Base-by-base conservation (phyloP, 1,140 invertebrate genomes). In the Dendroctonus ponderosae region DNA sequence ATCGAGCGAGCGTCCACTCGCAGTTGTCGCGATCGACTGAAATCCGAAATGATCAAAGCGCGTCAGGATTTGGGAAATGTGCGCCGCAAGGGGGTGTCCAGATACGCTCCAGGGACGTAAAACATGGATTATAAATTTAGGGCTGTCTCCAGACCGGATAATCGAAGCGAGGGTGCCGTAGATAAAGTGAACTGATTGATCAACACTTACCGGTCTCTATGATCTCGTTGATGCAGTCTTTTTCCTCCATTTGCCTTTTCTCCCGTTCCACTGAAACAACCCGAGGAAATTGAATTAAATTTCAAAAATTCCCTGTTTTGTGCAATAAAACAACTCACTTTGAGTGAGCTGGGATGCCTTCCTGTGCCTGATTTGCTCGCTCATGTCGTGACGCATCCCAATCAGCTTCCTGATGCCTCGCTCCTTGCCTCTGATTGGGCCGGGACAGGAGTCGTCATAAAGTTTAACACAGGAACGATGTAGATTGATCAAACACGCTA, bases 401-500 rank as follows among this genome's bases (percentile, higher is more conserved):
- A 91, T 91, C 58, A 91, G 80, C 79, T 89, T 86, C 67, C 86
- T 90, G 69, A 91, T 88, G 38, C 79, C 82, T 38, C 79, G 82
- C 78, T 87, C 86, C 72, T 88, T 90, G 74, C 83, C 84, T 52
- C 85, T 82, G 63, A 89, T 80, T 65, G 91, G 89, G 6, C 92
- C 90, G 11, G 91, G 90, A 78, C 93, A 95, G 72, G 83, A 85
- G 78, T 96, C 93, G 70, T 95, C 92, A 60, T 96, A 86, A 7
- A 85, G 80, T 75, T 87, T 87, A 15, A 91, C 87, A 81, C 94
- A 97, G 56, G 83, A 80, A 71, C 93, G 88, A 82, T 97, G 94
- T 71, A 96, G 87, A 73, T 93, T 92, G 70, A 96, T 84, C 74
- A 89, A 87, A 83, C 94, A 97, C 80, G 91, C 94, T 93, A 81